Evolutionary conservation across 2,113 vertebrate genomes (phyloP).

Genomic region (Silurus asotus): DNA sequence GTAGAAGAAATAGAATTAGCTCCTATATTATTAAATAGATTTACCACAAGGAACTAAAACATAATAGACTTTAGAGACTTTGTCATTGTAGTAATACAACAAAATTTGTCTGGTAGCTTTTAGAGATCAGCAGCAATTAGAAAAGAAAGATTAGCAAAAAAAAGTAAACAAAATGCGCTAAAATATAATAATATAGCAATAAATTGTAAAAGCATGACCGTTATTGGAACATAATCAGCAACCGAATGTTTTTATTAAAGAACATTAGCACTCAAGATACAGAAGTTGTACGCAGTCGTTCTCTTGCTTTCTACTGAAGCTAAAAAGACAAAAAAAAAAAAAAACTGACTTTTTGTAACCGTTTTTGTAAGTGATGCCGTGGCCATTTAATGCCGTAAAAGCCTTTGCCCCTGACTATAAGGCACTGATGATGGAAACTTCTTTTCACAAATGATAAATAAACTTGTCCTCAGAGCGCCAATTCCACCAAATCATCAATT

Average conservation of each 20-base stretch:
- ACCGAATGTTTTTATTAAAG: not conserved
- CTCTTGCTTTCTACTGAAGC: not conserved
- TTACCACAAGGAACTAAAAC: not conserved
- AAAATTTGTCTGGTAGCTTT: no score
- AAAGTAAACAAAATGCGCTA: no score
- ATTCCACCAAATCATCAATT: not conserved
- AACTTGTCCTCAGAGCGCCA: not conserved
- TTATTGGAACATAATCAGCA: not conserved
- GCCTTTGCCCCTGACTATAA: not conserved
- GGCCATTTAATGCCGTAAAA: no score
- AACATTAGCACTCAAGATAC: not conserved
- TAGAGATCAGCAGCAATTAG: no score
- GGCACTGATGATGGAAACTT: not conserved
- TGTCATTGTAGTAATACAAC: no score
- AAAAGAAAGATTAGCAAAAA: no score
- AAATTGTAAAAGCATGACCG: no score
- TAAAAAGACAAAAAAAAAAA: not conserved
- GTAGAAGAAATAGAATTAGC: not conserved
- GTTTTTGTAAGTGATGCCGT: no score
- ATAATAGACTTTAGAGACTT: not conserved
- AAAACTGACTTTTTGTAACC: not conserved
- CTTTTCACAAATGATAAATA: not conserved
- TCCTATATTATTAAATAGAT: not conserved
- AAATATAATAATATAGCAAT: no score
- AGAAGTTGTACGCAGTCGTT: not conserved